These are phyloP conservation scores for Euplagia quadripunctaria DNA, from an alignment of 2,888 invertebrate genomes.

Conservation along the genomic window DNA sequence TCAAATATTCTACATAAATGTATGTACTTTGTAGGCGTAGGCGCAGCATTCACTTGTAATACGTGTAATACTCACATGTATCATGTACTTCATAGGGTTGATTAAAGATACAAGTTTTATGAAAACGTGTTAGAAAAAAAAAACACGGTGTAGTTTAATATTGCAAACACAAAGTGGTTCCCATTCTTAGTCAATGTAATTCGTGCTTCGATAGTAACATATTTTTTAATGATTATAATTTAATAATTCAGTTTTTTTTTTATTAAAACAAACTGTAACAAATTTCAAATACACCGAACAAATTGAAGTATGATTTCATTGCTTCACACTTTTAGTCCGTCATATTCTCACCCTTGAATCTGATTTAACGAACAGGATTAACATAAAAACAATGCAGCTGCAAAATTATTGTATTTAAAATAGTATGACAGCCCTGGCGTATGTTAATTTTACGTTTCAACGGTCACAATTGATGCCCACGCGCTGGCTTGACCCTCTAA, in stretches of 20 bases:
- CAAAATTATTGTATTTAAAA: slow-evolving; percentile 38
- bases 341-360: slow-evolving; percentile 20
- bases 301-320: slow-evolving; percentile 12
- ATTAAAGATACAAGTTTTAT: background rate
- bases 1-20: slow-evolving; percentile 47
- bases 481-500: slow-evolving; percentile 74
- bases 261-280: background rate
- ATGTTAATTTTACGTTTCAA: slow-evolving; percentile 79
- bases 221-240: no score
- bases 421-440: slow-evolving; percentile 65
- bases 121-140: background rate
- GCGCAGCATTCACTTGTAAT: slow-evolving; percentile 47
- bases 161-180: background rate
- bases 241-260: background rate
- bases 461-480: slow-evolving; percentile 83
- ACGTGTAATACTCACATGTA: slow-evolving; percentile 21
- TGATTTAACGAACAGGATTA: slow-evolving; percentile 25
- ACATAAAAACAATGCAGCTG: slow-evolving; percentile 34
- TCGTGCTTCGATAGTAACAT: background rate
- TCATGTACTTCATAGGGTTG: slow-evolving; percentile 41
- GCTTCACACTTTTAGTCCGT: background rate
- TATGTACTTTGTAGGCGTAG: slow-evolving; percentile 43
- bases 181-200: background rate
- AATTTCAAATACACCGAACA: slow-evolving; percentile 6
- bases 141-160: no score